Evolutionary conservation across 1,140 invertebrate genomes (phyloP), one percentile per base, ranked within the genome.

Genomic region (Panulirus ornatus): DNA sequence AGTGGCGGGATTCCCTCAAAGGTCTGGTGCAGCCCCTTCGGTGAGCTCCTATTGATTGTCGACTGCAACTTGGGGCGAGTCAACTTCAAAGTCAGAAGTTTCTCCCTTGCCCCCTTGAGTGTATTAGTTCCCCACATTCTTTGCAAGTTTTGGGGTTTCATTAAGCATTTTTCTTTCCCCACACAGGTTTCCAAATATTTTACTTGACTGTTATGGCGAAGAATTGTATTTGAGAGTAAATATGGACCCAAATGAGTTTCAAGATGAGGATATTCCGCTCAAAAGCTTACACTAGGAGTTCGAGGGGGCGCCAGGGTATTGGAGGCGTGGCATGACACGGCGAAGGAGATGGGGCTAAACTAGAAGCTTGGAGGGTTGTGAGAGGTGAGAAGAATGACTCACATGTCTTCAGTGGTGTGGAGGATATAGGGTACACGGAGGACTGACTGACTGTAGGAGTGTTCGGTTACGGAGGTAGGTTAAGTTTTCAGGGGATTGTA

Each of bases 111-210:
- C 44, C 70, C 84, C 84, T 75, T 75, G 84, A 85, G 84, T 75
- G 70, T 85, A 85, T 85, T 85, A 85, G 84, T 75, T 85, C 84
- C 84, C 76, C n/a, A 85, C 84, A 85, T 85, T 85, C 84, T 85
- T 85, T 75, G 84, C 84, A 85, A 85, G 84, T 85, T 85, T 85
- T 85, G 66, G 70, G 84, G 84, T 85, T 85, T 85, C 84, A 85
- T 85, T 85, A 85, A 85, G 84, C 44, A 85, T 85, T 85, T 85
- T 85, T 84, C 58, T 71, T 71, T 71, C 38, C 63, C 58, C 63
- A 84, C 84, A 75, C 71, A 75, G 84, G 84, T 85, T 73, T 85
- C 84, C 84, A 85, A 85, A 85, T 85, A 85, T 85, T 85, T 85
- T 75, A 85, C 66, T 85, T 85, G 44, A 38, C n/a, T 85, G 84